Evolutionary conservation across 2,113 vertebrate genomes (phyloP), one percentile per base, ranked within the genome.

Genomic region (Poeciliopsis occidentalis): DNA sequence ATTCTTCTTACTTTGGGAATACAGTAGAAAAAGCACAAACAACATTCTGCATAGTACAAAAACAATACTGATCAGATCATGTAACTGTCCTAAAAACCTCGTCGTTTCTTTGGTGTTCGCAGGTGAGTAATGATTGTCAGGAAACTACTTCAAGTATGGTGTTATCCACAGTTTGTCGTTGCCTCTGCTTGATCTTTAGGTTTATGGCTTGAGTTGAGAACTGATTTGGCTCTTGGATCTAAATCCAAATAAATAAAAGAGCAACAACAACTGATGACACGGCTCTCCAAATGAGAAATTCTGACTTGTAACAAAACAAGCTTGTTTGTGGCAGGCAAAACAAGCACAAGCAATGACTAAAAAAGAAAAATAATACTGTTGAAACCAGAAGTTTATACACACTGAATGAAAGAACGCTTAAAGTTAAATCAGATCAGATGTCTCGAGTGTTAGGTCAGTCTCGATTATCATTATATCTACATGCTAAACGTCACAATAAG

Each of bases 31-130:
- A n/a, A 74, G 61, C 81, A 87, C 61, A 75, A 34, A 75, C 74
- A 47, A 22, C 5, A 47, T 24, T 75, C 17, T 15, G 11, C 29
- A 47, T 26, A 51, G 17, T 26, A 39, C 74, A 76, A 67, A 47
- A 47, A 47, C 15, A 47, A 47, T 47, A 47, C 81, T 81, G 24
- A 86, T 79, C 71, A 68, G 77, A 64, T 31, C 77, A 11, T 69
- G 12, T 13, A 80, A 71, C 44, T 12, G 60, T 82, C n/a, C 60
- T 69, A 24, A 37, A 44, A 60, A 57, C 47, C 30, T 81, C 54
- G 70, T 37, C 71, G 69, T 81, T 31, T 92, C 87, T 93, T 93
- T 92, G 88, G 91, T 88, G 70, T 85, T 63, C 80, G 82, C 77
- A 3, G 26, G 32, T 77, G 76, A 68, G 39, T 66, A 60, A 69